These are phyloP conservation scores for Gavia stellata DNA, from an alignment of 2,113 vertebrate genomes.

Conservation along the genomic window DNA sequence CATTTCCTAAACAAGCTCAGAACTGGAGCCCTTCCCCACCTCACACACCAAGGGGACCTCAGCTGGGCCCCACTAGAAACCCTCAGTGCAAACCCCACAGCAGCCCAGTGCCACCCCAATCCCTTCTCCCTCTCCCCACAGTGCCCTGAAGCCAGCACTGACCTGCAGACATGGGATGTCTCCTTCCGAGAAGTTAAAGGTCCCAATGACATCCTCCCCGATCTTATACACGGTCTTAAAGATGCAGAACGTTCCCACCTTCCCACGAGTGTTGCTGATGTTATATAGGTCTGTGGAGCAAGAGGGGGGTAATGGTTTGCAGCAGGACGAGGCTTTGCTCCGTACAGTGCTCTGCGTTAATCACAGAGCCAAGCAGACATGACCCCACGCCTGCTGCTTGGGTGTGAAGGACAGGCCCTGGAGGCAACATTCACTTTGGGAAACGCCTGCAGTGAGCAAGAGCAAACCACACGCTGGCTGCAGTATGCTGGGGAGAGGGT, in stretches of 20 bases:
- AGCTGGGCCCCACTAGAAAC: background rate
- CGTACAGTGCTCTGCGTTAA: background rate
- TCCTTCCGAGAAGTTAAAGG: slow-evolving; percentile 92
- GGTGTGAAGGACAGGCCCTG: background rate
- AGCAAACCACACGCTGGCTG: background rate
- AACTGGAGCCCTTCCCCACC: background rate
- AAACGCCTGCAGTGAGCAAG: background rate
- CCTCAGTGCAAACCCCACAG: background rate
- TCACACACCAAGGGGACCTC: background rate
- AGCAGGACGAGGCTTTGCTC: background rate
- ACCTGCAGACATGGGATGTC: slow-evolving; percentile 96
- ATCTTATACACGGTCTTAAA: slow-evolving; percentile 95
- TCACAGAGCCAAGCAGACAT: background rate
- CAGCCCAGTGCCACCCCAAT: background rate
- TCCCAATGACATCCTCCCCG: slow-evolving; percentile 92
- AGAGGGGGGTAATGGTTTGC: background rate
- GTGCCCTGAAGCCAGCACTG: background rate
- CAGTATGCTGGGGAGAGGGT: background rate
- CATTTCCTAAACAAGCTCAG: accelerated
- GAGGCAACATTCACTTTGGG: background rate
- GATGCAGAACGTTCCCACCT: slow-evolving; percentile 95
- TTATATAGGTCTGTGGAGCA: slow-evolving; percentile 86
- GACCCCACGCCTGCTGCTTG: background rate
- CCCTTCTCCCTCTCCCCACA: background rate
- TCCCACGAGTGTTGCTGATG: slow-evolving; percentile 91